Evolutionary conservation across 1,140 invertebrate species (phyloP), one percentile per base, ranked within the genome.

Genomic region (Antheraea mylitta): DNA sequence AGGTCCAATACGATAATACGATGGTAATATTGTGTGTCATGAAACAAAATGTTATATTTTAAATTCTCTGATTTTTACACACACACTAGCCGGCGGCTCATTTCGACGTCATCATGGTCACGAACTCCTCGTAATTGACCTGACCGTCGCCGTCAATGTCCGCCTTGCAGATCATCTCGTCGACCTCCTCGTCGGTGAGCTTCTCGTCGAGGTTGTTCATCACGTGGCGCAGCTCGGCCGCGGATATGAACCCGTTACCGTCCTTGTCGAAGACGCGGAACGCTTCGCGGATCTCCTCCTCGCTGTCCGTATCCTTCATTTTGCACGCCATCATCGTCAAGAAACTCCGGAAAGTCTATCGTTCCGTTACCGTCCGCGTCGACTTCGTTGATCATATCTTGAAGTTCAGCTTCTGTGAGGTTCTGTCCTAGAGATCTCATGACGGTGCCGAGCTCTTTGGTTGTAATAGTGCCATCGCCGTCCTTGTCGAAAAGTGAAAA

Each of bases 341-440:
- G 94, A 99, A n/a, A 99, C 93, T 99, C 98, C 78, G 98, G 98
- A 93, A 99, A 99, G 93, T 99, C 98, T 93, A 99, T 99, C 85
- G 98, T 99, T 78, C 98, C 98, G 93, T 93, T 93, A 99, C 99
- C 98, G 93, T 99, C 99, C 83, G 98, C 98, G 94, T 99, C 99
- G 71, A 99, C 98, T 95, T 99, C 99, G 93, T 99, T 99, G 93
- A 99, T 99, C 98, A 99, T 99, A 93, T 99, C 98, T 92, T 99
- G 98, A 58, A 99, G 95, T 93, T 99, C 99, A 60, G 98, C 98
- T 94, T 99, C 99, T 85, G 99, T 99, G 83, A 99, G 99, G 93
- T 99, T 99, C 94, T 99, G 98, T 78, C 99, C 99, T 89, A 99
- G 94, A 66, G 98, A 99, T 84, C 99, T 94, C 98, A 99, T 99